Conservation (phyloP, 2,888 invertebrate genomes). For the Celastrina argiolus region DNA sequence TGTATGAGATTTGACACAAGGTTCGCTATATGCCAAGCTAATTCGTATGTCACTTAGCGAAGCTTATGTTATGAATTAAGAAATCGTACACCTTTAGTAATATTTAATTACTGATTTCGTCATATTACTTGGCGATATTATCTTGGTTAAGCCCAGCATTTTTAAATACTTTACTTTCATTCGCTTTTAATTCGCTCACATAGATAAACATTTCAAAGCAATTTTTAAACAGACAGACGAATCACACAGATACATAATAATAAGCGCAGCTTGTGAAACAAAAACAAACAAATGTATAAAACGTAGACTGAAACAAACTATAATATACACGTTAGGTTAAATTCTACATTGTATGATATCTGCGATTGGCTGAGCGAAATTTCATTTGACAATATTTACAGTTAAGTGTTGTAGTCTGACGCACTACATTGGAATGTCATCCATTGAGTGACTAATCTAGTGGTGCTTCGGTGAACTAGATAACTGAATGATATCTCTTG, state of each 20-base stretch:
- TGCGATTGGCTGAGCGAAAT: not conserved
- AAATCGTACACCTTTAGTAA: too few species aligned
- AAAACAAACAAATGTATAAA: not conserved
- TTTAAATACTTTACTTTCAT: not conserved
- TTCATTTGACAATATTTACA: not conserved
- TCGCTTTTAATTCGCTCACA: not conserved
- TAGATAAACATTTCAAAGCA: not conserved
- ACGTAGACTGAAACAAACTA: not conserved
- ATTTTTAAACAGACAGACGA: not conserved
- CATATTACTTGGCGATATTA: too few species aligned
- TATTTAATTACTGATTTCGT: too few species aligned
- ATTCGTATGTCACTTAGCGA: too few species aligned
- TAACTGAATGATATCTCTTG: too few species aligned
- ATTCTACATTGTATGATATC: not conserved
- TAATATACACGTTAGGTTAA: not conserved
- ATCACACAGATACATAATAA: not conserved
- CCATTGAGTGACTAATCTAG: too few species aligned
- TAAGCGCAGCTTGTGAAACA: constrained; percentile 1
- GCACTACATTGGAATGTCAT: not conserved
- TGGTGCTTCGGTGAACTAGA: too few species aligned
- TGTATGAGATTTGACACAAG: too few species aligned
- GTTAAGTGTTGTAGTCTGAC: not conserved
- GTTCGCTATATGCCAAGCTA: too few species aligned
- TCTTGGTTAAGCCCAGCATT: too few species aligned
- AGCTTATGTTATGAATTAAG: too few species aligned